Base-by-base conservation (phyloP, 2,797 vertebrate species). In the Bradypodion ventrale region DNA sequence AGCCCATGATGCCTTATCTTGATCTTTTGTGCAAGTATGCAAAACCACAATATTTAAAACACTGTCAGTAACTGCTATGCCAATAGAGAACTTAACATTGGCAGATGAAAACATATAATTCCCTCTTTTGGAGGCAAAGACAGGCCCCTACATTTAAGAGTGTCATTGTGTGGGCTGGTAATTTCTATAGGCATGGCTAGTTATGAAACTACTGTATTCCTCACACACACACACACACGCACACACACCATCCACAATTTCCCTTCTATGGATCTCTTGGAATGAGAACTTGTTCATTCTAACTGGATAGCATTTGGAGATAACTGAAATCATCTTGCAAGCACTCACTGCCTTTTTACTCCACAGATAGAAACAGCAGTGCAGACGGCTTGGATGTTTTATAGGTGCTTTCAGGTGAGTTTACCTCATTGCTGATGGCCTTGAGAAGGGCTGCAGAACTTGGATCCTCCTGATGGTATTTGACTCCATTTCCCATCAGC, bases 41-140 rank as follows among this genome's bases (percentile, higher is more conserved):
- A 88, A 89, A 89, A 90, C 15, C 1, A 74, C 82, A 37, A 76
- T 83, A 74, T 40, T 52, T 32, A 5, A 46, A 82, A 84, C 76
- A 1, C 46, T 84, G 69, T 19, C 79, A 78, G 87, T 65, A 73
- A 8, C 3, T 81, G 32, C 83, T 73, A 29, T 40, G 29, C 56
- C 63, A 84, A 83, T 84, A 81, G 83, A 78, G 27, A 6, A 15
- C 80, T 90, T 86, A 63, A 82, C 1, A 37, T 12, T 73, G 23
- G 5, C 59, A 80, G 62, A 87, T 63, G 0, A 1, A 90, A 89
- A 59, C n/a, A 75, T 52, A 80, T 63, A 59, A 72, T 75, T 83
- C 68, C 35, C 65, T 83, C 73, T 74, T 78, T 60, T 32, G 40
- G 42, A 65, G 65, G 46, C 29, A 65, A 52, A 49, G 42, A 80